These are phyloP conservation scores for Indri indri DNA, from an alignment of 2,113 vertebrate species.

Conservation along the genomic window DNA sequence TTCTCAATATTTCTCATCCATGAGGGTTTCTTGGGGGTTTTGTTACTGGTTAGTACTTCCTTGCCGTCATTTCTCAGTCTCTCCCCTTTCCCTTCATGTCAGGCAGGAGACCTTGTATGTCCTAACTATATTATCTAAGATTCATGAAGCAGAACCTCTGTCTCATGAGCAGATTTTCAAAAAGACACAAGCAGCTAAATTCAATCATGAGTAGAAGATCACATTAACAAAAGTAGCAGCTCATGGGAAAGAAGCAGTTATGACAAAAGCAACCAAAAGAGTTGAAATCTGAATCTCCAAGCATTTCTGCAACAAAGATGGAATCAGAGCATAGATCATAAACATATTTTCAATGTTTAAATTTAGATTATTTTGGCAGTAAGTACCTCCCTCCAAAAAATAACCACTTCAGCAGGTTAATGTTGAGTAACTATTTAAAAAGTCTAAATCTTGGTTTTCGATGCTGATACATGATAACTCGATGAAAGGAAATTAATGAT, in stretches of 20 bases:
- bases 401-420: neutral
- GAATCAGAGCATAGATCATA: neutral
- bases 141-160: constrained; percentile 77
- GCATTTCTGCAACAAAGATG: constrained; percentile 68
- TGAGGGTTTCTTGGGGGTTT: neutral
- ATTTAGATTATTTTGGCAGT: neutral
- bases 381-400: neutral
- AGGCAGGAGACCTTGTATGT: constrained; percentile 62
- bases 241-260: constrained; percentile 48
- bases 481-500: neutral
- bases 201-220: constrained; percentile 69
- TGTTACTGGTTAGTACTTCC: neutral
- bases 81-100: constrained; percentile 11
- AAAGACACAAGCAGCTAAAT: constrained; percentile 76
- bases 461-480: neutral
- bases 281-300: constrained; percentile 68
- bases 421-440: neutral
- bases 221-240: constrained; percentile 68
- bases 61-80: constrained; percentile 52
- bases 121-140: constrained; percentile 78
- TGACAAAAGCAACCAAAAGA: constrained; percentile 57
- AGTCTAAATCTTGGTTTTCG: neutral
- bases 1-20: neutral
- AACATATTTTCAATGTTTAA: constrained; percentile 40
- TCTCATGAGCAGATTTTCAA: constrained; percentile 78